These are phyloP conservation scores for Bemisia tabaci DNA, from an alignment of 1,140 invertebrate genomes.

Conservation along the genomic window DNA sequence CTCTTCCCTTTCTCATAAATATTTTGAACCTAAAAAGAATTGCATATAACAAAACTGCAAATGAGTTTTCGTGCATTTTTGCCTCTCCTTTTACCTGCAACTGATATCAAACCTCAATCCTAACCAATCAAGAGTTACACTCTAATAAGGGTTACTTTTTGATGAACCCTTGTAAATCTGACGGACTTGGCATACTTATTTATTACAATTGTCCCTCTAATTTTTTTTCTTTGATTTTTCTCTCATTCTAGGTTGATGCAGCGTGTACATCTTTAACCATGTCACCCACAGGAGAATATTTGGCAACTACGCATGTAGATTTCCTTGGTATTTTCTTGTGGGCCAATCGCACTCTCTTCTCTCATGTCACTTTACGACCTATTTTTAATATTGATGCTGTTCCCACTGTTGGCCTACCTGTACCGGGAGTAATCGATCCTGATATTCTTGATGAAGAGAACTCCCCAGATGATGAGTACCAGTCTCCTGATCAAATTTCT, in stretches of 20 bases:
- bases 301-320: conserved; percentile 79
- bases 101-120: no score
- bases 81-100: no score
- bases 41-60: no score
- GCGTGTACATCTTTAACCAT: conserved; percentile 73
- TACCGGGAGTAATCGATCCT: conserved; percentile 30
- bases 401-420: conserved; percentile 38
- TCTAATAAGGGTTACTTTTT: no score
- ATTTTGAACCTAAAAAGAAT: no score
- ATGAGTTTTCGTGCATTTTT: no score
- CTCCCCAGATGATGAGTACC: conserved; percentile 47
- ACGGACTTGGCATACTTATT: no score
- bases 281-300: conserved; percentile 78
- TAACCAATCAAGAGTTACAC: no score
- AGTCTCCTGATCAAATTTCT: conserved; percentile 50
- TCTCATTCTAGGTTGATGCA: conserved; percentile 40
- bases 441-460: conserved; percentile 39
- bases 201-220: no score
- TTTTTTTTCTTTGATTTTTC: background rate
- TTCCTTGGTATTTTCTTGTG: conserved; percentile 86
- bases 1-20: no score
- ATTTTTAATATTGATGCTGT: conserved; percentile 44
- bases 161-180: no score
- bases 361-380: conserved; percentile 60
- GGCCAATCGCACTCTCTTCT: conserved; percentile 78